These are phyloP conservation scores for Ephydatia muelleri DNA, from an alignment of 37 sponge, comb jelly and placozoan species.

Conservation along the genomic window DNA sequence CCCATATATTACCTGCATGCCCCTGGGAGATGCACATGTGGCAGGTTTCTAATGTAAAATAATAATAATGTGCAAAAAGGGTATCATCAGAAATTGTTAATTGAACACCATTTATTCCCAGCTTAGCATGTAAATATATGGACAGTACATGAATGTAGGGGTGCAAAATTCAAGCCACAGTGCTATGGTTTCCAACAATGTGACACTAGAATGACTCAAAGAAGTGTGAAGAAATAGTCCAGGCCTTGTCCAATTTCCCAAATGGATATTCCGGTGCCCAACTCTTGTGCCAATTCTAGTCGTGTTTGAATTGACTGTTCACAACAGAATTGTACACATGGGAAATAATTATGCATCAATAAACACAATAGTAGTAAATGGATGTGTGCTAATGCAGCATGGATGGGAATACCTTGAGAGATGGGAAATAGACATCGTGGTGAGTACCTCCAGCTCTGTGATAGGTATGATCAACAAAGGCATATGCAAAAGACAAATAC, in stretches of 20 bases:
- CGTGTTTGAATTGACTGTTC: constrained; percentile 78
- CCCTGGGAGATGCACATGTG: too few relatives aligned
- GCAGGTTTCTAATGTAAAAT: too few relatives aligned
- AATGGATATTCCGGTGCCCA: constrained; percentile 91
- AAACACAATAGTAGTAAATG: background rate
- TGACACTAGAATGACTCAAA: constrained; percentile 49
- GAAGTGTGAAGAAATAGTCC: constrained; percentile 96
- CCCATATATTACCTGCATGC: too few relatives aligned
- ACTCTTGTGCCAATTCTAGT: constrained; percentile 80
- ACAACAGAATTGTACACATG: constrained; percentile 9
- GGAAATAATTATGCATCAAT: background rate
- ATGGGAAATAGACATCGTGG: background rate
- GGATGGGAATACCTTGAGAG: background rate
- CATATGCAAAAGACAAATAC: constrained; percentile 4
- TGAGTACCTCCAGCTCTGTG: background rate
- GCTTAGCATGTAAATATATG: too few relatives aligned
- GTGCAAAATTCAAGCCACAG: too few relatives aligned
- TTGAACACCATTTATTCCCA: too few relatives aligned
- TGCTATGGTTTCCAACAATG: too few relatives aligned
- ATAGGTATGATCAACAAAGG: background rate
- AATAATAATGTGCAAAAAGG: too few relatives aligned
- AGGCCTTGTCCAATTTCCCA: constrained; percentile 99
- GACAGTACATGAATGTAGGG: too few relatives aligned
- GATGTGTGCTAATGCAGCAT: too few relatives aligned
- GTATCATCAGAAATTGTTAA: too few relatives aligned